Conservation (phyloP, 1,140 invertebrate genomes). For the Penaeus indicus region DNA sequence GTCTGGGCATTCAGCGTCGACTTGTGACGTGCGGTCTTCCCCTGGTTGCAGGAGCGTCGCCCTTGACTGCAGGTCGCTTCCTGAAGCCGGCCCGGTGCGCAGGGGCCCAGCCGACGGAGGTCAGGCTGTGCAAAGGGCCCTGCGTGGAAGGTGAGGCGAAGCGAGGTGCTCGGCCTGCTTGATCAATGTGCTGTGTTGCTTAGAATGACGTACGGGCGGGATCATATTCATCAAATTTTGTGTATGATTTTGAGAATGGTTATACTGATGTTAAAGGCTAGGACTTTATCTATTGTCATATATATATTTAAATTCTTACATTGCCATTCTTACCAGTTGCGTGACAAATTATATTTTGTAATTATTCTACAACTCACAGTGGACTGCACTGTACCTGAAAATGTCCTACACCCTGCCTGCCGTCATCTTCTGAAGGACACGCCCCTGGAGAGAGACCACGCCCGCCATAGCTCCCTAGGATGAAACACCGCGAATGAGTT, state of each 20-base stretch:
- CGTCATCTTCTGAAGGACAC: too few species aligned
- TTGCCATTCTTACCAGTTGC: too few species aligned
- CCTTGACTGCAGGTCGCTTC: background rate
- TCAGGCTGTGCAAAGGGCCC: constrained; percentile 15
- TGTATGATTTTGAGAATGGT: too few species aligned
- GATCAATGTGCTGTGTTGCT: too few species aligned
- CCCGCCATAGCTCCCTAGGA: too few species aligned
- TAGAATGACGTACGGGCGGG: background rate
- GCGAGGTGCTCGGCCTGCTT: constrained; percentile 16
- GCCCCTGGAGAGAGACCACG: too few species aligned
- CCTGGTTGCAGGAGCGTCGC: background rate
- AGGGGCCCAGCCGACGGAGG: background rate
- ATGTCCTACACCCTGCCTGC: too few species aligned
- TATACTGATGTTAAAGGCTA: background rate
- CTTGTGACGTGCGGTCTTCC: constrained; percentile 6
- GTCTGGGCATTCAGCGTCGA: constrained; percentile 33
- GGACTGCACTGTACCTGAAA: too few species aligned
- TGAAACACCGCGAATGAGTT: too few species aligned
- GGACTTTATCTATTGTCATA: background rate
- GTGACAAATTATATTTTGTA: too few species aligned
- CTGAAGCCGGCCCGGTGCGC: background rate
- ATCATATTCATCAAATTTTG: background rate
- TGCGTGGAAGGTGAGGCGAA: constrained; percentile 27
- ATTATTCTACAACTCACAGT: too few species aligned
- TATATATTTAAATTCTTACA: background rate